Base-by-base conservation (phyloP, 2,113 vertebrate species). In the Macheiramphus alcinus region DNA sequence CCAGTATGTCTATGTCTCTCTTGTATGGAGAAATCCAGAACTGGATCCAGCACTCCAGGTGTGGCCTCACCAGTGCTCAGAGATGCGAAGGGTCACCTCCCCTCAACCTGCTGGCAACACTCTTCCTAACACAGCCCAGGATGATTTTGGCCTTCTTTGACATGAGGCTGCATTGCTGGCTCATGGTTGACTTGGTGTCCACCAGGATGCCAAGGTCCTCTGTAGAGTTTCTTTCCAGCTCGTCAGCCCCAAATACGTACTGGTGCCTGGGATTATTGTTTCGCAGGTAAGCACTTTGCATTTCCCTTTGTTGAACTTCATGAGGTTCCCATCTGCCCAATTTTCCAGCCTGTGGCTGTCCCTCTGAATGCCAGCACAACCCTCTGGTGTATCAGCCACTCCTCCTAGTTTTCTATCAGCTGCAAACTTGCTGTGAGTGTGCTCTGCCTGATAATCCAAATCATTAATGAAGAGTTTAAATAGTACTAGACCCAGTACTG, bases 161-260 rank as follows among this genome's bases (percentile, higher is more conserved):
- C 14, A n/a, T 23, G 19, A 45, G 26, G 7, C 7, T 67, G 34
- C 13, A 15, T 23, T 61, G 19, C 18, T 29, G 9, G 21, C 11
- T 68, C 8, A 34, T 18, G 18, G 40, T 62, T 0, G 0, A 22
- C 19, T 48, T 38, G 9, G 7, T 23, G 20, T 55, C 40, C n/a
- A 78, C 12, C 45, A 71, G 18, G 11, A 42, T 70, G 17, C 18
- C 55, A 22, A 48, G 20, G 27, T 58, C 21, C 21, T 58, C 21
- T 40, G 8, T 32, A 56, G 32, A 47, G 6, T 3, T 94, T 13
- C 12, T 50, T 83, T 79, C 16, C 10, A 21, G 17, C 29, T 43
- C 29, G 12, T 10, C 36, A 94, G 47, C 10, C 32, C 23, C 45
- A 62, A 56, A 45, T 56, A 42, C 8, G 10, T 36, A 32, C 9